Evolutionary conservation across 2,888 invertebrate species (phyloP), one percentile per base, ranked within the genome.

Genomic region (Xestobium rufovillosum): DNA sequence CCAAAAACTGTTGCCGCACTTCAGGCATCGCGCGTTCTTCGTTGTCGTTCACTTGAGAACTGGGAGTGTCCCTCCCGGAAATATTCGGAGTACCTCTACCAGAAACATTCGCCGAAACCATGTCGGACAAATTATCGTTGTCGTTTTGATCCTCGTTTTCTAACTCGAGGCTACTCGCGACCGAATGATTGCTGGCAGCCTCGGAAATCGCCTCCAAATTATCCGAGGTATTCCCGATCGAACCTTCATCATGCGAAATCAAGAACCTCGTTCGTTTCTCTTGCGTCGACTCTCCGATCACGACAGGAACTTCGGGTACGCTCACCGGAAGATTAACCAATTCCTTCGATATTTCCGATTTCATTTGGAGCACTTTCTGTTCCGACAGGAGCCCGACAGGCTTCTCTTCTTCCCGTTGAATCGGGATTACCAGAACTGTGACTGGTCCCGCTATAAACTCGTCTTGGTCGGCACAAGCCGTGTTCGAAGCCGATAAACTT

Each of bases 81-180:
- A 97, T 95, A 67, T 96, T 96, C 0, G 96, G 85, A 43, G 92
- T 85, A 48, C 91, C 94, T 47, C 94, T 40, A 30, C 39, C 42
- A n/a, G 85, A 85, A 14, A 91, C 91, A 65, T 95, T 94, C 0
- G 94, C 94, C 0, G 92, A 94, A 40, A 94, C 85, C 91, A 96
- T 94, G 60, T 97, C 97, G 0, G 94, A 94, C 13, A 97, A 73
- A 68, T 95, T 95, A 61, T 94, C 94, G 56, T 83, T 83, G 53
- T 76, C 75, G 55, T 76, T 76, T 67, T 90, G 87, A 58, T 88
- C 87, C 57, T 90, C 88, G 2, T 83, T 82, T 59, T 82, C 80
- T 38, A 92, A 68, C 57, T 92, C 92, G 27, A 91, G 69, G 27
- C 87, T 87, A 38, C 91, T 92, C 3, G 89, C 89, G 34, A 91